Conservation (phyloP, 2,797 vertebrate species). For the Amazonetta brasiliensis region DNA sequence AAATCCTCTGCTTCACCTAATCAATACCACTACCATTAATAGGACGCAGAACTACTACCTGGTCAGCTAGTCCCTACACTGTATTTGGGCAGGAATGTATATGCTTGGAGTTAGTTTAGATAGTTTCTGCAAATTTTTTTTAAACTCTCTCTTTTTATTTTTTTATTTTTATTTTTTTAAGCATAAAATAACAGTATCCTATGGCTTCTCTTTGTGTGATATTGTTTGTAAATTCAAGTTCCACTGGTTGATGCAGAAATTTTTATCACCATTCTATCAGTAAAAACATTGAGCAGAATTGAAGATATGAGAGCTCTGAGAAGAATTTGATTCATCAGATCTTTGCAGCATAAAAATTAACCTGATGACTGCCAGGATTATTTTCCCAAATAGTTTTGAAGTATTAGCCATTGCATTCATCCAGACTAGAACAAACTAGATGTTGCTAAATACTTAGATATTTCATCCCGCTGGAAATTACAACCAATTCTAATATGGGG, state of each 20-base stretch:
- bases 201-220: not conserved
- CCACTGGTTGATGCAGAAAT: not conserved
- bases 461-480: not conserved
- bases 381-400: not conserved
- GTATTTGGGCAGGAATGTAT: not conserved
- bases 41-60: not conserved
- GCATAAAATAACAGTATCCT: not conserved
- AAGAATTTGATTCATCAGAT: not conserved
- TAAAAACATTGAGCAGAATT: not conserved
- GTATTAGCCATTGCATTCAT: not conserved
- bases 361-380: not conserved
- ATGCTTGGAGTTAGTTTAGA: not conserved
- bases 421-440: not conserved
- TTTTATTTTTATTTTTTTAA: not conserved
- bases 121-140: not conserved
- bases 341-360: not conserved
- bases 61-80: not conserved
- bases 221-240: not conserved
- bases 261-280: not conserved
- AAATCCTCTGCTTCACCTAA: not conserved
- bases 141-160: not conserved
- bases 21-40: not conserved
- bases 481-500: not conserved
- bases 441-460: not conserved
- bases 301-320: not conserved